These are phyloP conservation scores for Gymnocypris eckloni DNA, from an alignment of 2,797 vertebrate species.

Conservation along the genomic window DNA sequence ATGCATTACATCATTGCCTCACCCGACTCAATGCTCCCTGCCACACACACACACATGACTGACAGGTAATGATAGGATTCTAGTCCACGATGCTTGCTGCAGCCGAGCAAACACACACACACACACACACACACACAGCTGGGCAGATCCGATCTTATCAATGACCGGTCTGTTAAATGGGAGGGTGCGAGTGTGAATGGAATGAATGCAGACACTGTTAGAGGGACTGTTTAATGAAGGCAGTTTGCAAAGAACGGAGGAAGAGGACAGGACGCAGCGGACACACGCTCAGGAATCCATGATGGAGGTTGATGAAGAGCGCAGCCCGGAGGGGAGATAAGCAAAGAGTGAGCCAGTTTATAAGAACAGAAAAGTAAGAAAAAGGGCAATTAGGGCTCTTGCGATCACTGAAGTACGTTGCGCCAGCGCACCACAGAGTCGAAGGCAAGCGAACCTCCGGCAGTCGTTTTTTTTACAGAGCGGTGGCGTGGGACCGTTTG, in stretches of 20 bases:
- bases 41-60: slow-evolving; percentile 53
- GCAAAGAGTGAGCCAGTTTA: slow-evolving; percentile 25
- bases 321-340: slow-evolving; percentile 38
- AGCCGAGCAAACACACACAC: slow-evolving; percentile 19
- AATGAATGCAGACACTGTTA: slow-evolving; percentile 52
- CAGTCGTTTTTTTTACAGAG: neutral
- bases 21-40: slow-evolving; percentile 48
- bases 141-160: slow-evolving; percentile 53
- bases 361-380: slow-evolving; percentile 9
- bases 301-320: slow-evolving; percentile 46
- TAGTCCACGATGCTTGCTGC: slow-evolving; percentile 47
- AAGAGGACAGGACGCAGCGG: slow-evolving; percentile 36
- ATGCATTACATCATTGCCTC: slow-evolving; percentile 64
- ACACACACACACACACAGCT: slow-evolving; percentile 30
- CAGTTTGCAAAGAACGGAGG: slow-evolving; percentile 42
- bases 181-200: slow-evolving; percentile 35
- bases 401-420: slow-evolving; percentile 21
- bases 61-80: slow-evolving; percentile 60
- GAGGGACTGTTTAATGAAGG: slow-evolving; percentile 40
- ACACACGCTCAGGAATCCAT: slow-evolving; percentile 35
- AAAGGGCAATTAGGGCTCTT: slow-evolving; percentile 28
- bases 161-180: slow-evolving; percentile 53
- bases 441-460: neutral
- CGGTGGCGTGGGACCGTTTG: slow-evolving; percentile 31
- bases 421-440: neutral